These are phyloP conservation scores for Oreohelix idahoensis DNA, from an alignment of 1,140 invertebrate genomes.

Conservation along the genomic window DNA sequence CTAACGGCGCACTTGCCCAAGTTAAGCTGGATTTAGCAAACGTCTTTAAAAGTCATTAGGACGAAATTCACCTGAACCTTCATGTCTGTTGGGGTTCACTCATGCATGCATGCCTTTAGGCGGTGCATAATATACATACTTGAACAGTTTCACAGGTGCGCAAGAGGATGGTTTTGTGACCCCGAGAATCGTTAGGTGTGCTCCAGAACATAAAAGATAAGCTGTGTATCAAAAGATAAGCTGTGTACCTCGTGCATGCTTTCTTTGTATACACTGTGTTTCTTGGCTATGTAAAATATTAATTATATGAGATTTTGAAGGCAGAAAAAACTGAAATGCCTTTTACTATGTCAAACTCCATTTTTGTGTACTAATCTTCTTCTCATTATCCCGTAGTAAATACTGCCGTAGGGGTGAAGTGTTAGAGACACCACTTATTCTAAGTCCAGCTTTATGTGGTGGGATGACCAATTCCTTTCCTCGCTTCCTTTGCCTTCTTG, in stretches of 20 bases:
- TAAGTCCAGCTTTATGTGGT: too few relatives aligned
- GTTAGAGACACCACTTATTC: too few relatives aligned
- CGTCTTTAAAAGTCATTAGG: neutral
- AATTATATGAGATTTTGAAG: too few relatives aligned
- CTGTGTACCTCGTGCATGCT: neutral
- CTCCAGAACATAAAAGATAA: too few relatives aligned
- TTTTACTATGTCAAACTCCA: too few relatives aligned
- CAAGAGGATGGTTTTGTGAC: neutral
- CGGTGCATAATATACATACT: neutral
- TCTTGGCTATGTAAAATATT: too few relatives aligned
- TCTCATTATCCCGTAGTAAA: too few relatives aligned
- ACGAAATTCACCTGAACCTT: neutral
- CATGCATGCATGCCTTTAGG: neutral
- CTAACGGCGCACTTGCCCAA: neutral
- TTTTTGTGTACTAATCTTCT: too few relatives aligned
- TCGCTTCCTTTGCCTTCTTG: too few relatives aligned
- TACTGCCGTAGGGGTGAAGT: too few relatives aligned
- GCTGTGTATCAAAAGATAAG: neutral
- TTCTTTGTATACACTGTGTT: neutral
- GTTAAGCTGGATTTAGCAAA: neutral
- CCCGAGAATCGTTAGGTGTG: neutral
- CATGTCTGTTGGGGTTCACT: neutral
- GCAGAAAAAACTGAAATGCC: too few relatives aligned
- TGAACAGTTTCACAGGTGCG: conserved; percentile 7
- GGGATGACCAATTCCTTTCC: too few relatives aligned